phyloP scores from a whole-genome alignment of 2,888 invertebrate genomes.

The Scaptomyza parva region DNA sequence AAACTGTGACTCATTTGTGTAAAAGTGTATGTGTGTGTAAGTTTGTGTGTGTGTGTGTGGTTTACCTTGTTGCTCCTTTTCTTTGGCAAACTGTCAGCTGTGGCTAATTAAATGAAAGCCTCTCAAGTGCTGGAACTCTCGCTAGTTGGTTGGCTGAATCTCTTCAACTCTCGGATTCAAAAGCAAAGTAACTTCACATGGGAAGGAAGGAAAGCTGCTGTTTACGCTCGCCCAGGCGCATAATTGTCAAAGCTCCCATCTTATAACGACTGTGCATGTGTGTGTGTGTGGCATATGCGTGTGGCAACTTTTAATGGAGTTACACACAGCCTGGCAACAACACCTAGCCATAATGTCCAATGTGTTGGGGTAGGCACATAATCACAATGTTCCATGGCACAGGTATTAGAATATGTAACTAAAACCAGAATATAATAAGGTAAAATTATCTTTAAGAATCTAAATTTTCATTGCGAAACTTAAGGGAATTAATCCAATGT shows the following conservation, averaged over 20 bases:
- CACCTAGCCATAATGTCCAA: constrained; percentile 63
- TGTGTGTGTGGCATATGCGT: constrained; percentile 22
- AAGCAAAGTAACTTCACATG: constrained; percentile 18
- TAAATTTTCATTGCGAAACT: too few relatives aligned
- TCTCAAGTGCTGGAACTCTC: constrained; percentile 71
- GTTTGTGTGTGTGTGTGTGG: constrained; percentile 1
- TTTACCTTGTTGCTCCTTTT: constrained; percentile 55
- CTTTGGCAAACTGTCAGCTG: constrained; percentile 76
- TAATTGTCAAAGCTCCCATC: constrained; percentile 62
- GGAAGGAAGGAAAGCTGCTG: constrained; percentile 38
- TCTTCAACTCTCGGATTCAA: constrained; percentile 15
- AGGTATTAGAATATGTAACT: neutral
- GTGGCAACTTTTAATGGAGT: constrained; percentile 19
- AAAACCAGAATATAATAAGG: neutral
- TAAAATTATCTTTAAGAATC: neutral
- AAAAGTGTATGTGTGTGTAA: neutral
- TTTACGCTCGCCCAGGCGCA: constrained; percentile 59
- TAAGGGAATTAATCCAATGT: too few relatives aligned
- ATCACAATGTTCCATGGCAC: constrained; percentile 7
- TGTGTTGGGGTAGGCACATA: constrained; percentile 38
- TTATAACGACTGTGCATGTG: constrained; percentile 10
- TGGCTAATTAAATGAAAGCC: constrained; percentile 78
- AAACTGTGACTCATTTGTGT: constrained; percentile 27
- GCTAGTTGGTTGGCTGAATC: constrained; percentile 66
- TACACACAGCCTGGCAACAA: constrained; percentile 48